phyloP scores from a whole-genome alignment of 2,113 vertebrate species.

The Ictalurus furcatus region DNA sequence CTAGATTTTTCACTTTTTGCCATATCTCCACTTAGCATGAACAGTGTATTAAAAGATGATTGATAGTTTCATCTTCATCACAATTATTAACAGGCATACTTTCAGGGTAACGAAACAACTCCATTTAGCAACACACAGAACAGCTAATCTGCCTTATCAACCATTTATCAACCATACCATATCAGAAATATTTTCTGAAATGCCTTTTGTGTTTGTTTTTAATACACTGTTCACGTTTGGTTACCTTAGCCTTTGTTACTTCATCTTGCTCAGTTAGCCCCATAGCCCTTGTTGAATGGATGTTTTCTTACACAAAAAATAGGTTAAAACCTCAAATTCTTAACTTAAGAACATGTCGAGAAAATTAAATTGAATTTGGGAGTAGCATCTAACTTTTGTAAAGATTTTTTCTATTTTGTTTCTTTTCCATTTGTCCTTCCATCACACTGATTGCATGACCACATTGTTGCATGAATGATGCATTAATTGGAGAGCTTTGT shows the following conservation, averaged over 20 bases:
- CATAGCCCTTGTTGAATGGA: background rate
- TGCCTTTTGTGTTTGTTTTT: too few relatives aligned
- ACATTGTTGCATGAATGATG: slow-evolving; percentile 13
- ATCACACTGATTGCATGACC: background rate
- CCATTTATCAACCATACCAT: too few relatives aligned
- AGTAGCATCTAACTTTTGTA: background rate
- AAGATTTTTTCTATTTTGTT: background rate
- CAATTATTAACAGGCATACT: too few relatives aligned
- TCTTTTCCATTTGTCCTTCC: background rate
- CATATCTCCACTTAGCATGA: too few relatives aligned
- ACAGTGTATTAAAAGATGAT: too few relatives aligned
- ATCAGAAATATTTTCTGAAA: too few relatives aligned
- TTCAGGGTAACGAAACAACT: too few relatives aligned
- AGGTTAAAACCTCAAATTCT: background rate
- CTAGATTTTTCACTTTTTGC: too few relatives aligned
- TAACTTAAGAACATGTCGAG: background rate
- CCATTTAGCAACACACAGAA: too few relatives aligned
- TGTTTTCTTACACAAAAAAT: background rate
- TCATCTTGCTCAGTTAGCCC: background rate
- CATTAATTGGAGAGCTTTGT: background rate
- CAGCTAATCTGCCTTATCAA: too few relatives aligned
- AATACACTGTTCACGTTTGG: too few relatives aligned
- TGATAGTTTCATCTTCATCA: too few relatives aligned
- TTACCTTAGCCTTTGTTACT: background rate
- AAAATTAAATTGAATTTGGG: background rate